Evolutionary conservation across 2,888 invertebrate species (phyloP).

Genomic region (Lasioglossum calceatum): DNA sequence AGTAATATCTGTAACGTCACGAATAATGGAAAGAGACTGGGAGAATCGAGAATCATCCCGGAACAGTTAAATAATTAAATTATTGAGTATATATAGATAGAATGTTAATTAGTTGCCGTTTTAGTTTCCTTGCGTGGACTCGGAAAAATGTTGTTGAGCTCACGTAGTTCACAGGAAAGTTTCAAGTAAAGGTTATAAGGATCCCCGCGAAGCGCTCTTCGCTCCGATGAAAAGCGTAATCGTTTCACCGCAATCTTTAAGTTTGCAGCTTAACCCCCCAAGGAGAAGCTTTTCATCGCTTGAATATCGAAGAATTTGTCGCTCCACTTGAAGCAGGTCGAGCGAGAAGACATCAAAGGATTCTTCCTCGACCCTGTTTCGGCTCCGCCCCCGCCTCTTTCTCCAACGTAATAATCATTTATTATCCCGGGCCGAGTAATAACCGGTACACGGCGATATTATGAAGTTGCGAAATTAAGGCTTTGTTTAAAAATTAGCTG

Average conservation of each 20-base stretch:
- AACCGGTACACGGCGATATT: slow-evolving; percentile 78
- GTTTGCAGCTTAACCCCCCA: slow-evolving; percentile 45
- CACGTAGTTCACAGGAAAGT: background rate
- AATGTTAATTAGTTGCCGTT: background rate
- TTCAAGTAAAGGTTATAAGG: slow-evolving; percentile 21
- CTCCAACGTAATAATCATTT: slow-evolving; percentile 82
- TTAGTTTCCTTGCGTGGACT: background rate
- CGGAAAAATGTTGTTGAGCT: background rate
- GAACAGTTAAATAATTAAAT: background rate
- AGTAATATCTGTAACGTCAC: background rate
- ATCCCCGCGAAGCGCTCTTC: slow-evolving; percentile 17
- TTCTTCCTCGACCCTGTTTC: slow-evolving; percentile 62
- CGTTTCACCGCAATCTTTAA: slow-evolving; percentile 64
- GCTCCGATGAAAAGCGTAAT: slow-evolving; percentile 63
- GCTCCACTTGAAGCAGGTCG: slow-evolving; percentile 80
- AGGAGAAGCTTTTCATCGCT: slow-evolving; percentile 82
- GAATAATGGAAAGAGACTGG: background rate
- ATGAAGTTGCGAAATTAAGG: slow-evolving; percentile 80
- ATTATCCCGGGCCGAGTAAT: slow-evolving; percentile 79
- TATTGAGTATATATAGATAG: background rate
- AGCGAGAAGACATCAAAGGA: slow-evolving; percentile 83
- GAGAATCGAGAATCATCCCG: background rate
- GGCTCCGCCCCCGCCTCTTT: slow-evolving; percentile 51
- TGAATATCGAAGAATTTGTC: slow-evolving; percentile 84
- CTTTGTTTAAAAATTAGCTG: slow-evolving; percentile 84